A percentile compares a stretch with the other conserved stretches of the same genome.
phyloP scores from a whole-genome alignment of 53 echinoderm and acorn worm species.

The Pentamera pediparva region DNA sequence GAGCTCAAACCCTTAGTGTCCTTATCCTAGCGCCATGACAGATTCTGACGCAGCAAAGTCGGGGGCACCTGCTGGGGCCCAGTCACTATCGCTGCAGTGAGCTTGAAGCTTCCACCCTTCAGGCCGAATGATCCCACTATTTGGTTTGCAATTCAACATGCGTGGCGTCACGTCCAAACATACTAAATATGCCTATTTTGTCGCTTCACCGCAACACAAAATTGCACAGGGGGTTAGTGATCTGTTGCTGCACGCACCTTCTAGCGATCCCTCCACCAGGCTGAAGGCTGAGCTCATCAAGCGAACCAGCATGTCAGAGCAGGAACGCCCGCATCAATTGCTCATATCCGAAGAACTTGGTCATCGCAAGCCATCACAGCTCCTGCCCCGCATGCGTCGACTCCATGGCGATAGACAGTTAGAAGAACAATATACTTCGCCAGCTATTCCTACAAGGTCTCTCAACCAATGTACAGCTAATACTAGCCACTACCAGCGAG shows the following conservation, averaged over 20 bases:
- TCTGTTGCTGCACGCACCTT: slow-evolving; percentile 19
- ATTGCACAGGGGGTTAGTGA: slow-evolving; percentile 51
- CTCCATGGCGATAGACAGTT: slow-evolving; percentile 14
- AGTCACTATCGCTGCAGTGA: background rate
- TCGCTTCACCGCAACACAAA: slow-evolving; percentile 45
- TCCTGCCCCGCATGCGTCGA: slow-evolving; percentile 34
- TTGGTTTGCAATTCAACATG: slow-evolving; percentile 46
- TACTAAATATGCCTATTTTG: slow-evolving; percentile 35
- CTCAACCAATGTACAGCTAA: slow-evolving; percentile 23
- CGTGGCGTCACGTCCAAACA: slow-evolving; percentile 21
- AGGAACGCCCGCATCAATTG: slow-evolving; percentile 34
- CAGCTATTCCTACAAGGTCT: slow-evolving; percentile 32
- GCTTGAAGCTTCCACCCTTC: slow-evolving; percentile 43
- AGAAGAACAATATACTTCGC: slow-evolving; percentile 18
- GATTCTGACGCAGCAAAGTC: no score
- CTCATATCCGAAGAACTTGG: slow-evolving; percentile 41
- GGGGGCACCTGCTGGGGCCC: no score
- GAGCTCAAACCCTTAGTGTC: no score
- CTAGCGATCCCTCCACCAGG: background rate
- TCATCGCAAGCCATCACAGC: slow-evolving; percentile 32
- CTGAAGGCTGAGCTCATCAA: slow-evolving; percentile 13
- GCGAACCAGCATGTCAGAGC: slow-evolving; percentile 33
- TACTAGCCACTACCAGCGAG: slow-evolving; percentile 36
- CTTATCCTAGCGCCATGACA: no score
- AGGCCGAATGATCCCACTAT: slow-evolving; percentile 41